Percentiles rank a stretch among this genome's conserved stretches.
These are phyloP conservation scores for Abrostola tripartita DNA, from an alignment of 2,888 invertebrate species.

Conservation along the genomic window DNA sequence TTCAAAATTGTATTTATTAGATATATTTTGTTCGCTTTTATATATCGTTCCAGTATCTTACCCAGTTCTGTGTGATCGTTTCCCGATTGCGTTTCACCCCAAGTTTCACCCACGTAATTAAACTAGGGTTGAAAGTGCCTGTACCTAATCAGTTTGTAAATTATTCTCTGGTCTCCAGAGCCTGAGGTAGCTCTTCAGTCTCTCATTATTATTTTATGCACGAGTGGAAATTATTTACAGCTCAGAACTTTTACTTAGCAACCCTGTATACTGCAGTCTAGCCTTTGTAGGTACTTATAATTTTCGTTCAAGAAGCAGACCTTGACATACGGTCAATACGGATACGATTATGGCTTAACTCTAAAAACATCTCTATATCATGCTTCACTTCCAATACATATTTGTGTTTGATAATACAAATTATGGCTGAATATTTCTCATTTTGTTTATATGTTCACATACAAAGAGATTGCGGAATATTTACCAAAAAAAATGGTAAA, in stretches of 20 bases:
- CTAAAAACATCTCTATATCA: no score
- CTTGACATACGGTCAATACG: no score
- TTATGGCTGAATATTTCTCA: slow-evolving; percentile 8
- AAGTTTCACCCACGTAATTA: slow-evolving; percentile 32
- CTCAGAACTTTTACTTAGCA: slow-evolving; percentile 19
- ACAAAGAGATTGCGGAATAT: slow-evolving; percentile 30
- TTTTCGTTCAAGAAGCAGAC: no score
- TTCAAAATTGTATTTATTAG: no score
- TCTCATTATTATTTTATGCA: slow-evolving; percentile 57
- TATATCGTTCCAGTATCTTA: not conserved
- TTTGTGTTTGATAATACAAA: not conserved
- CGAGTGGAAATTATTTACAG: slow-evolving; percentile 14
- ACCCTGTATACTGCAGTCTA: slow-evolving; percentile 15
- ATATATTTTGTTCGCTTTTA: not conserved
- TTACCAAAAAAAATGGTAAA: slow-evolving; percentile 37
- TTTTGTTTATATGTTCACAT: slow-evolving; percentile 10
- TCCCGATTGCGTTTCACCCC: slow-evolving; percentile 33
- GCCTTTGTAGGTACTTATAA: slow-evolving; percentile 2
- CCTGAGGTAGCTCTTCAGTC: slow-evolving; percentile 46
- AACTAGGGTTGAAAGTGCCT: slow-evolving; percentile 40
- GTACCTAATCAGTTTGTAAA: slow-evolving; percentile 55
- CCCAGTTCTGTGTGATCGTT: not conserved
- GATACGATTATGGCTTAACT: no score
- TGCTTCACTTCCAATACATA: not conserved
- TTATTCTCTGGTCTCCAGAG: slow-evolving; percentile 45